Base-by-base conservation (phyloP, 2,113 vertebrate genomes). In the Scomber scombrus region DNA sequence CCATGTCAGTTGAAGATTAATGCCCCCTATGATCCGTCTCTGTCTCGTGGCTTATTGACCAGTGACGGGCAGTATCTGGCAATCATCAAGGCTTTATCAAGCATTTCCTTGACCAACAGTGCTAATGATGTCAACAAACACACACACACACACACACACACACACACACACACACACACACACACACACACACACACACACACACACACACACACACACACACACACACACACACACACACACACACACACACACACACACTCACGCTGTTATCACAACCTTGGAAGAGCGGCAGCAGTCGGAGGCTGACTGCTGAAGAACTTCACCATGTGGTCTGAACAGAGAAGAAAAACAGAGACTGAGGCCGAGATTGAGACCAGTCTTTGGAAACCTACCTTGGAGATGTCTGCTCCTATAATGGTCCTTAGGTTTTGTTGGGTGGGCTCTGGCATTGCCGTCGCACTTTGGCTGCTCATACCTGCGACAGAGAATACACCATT, bases 401-500 rank as follows among this genome's bases (percentile, higher is more conserved):
- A 99, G 96, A 86, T 97, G 96, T 71, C 98, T 95, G 88, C 95
- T 96, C 90, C 93, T 95, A 90, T 95, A 98, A 77, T 96, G 93
- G 81, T 98, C 97, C 90, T 96, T 96, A 0, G 96, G 93, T 91
- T 96, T 97, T 23, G 94, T 83, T 14, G 97, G 97, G 81, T 97
- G 96, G 16, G 98, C 98, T 92, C 98, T 94, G 81, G 98, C 98
- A 0, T 97, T 93, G 11, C 94, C 94, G 51, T 99, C 96, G 78
- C 98, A 99, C 78, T 99, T 99, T 2, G 98, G 98, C 90, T 99
- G 98, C 61, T 99, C 97, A 4, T 98, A 99, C 90, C 98, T 99
- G 71, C 11, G 23, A 68, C 46, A 91, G 31, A 75, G 18, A 71
- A 79, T 12, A 79, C 31, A 50, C n/a, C 11, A 46, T 3, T 26